Conservation (phyloP, 2,888 invertebrate genomes). For the Meta bourneti region DNA sequence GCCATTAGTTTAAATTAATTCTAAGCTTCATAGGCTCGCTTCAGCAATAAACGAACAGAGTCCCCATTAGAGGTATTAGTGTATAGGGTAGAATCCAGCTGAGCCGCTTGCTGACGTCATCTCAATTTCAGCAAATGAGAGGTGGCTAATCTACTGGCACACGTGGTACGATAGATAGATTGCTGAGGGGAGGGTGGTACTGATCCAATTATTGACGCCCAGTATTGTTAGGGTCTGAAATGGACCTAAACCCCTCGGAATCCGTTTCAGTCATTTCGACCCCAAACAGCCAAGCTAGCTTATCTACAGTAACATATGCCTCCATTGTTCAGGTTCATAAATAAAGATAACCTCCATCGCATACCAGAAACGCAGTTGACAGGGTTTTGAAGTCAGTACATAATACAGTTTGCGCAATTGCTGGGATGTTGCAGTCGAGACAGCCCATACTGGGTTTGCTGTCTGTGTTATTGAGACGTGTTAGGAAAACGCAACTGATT, state of each 20-base stretch:
- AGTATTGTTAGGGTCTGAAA: conserved; percentile 68
- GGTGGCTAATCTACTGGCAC: conserved; percentile 61
- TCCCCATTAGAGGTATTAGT: conserved; percentile 73
- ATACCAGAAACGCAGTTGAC: conserved; percentile 53
- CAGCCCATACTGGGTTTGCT: not conserved
- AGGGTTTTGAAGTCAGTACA: conserved; percentile 22
- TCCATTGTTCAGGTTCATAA: conserved; percentile 59
- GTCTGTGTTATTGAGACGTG: too few species aligned
- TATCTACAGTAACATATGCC: conserved; percentile 72
- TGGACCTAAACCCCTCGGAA: conserved; percentile 66
- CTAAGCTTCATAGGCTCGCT: conserved; percentile 58
- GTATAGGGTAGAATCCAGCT: conserved; percentile 67
- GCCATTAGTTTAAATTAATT: conserved; percentile 76
- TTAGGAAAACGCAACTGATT: too few species aligned
- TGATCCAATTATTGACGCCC: conserved; percentile 74
- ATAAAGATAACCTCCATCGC: conserved; percentile 64
- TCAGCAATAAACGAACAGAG: conserved; percentile 68
- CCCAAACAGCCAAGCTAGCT: conserved; percentile 47
- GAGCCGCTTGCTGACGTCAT: conserved; percentile 74
- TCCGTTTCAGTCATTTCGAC: conserved; percentile 58
- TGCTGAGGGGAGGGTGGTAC: conserved; percentile 47
- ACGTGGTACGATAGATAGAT: conserved; percentile 61
- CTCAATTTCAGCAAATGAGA: conserved; percentile 71
- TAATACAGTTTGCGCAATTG: conserved; percentile 2
- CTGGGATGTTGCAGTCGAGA: not conserved